A percentile compares a stretch with the other conserved stretches of the same genome.
These are phyloP conservation scores for Heliconius congener DNA, from an alignment of 1,140 invertebrate genomes.

Conservation along the genomic window DNA sequence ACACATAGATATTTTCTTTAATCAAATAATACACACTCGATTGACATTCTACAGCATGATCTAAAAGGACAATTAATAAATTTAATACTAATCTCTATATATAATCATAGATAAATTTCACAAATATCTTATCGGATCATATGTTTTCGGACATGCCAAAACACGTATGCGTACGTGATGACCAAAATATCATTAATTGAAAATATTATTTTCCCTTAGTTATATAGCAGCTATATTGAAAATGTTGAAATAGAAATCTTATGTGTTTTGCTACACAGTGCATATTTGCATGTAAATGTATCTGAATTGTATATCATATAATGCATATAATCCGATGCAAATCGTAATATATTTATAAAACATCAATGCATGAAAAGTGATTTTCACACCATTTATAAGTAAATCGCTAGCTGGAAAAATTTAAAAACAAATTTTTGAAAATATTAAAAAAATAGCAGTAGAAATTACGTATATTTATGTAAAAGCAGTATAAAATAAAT, in stretches of 20 bases:
- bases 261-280: not conserved
- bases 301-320: not conserved
- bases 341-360: not conserved
- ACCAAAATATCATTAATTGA: not conserved
- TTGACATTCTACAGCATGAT: conserved; percentile 43
- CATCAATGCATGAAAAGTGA: not conserved
- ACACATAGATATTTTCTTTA: conserved; percentile 38
- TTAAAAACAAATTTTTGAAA: not conserved
- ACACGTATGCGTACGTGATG: not conserved
- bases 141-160: not conserved
- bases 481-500: conserved; percentile 39
- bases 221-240: not conserved
- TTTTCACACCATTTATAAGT: not conserved
- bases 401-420: not conserved
- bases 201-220: not conserved
- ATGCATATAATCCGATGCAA: not conserved
- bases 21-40: conserved; percentile 39
- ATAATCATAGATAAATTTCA: not conserved
- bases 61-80: conserved; percentile 32
- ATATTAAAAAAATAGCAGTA: not conserved
- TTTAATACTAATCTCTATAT: conserved; percentile 6
- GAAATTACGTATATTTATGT: conserved; percentile 1
- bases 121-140: not conserved
- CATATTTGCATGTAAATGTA: not conserved
- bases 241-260: not conserved